Percentiles rank a stretch among this genome's conserved stretches.
These are phyloP conservation scores for Columba janthina DNA, from an alignment of 2,113 vertebrate species.

Conservation along the genomic window DNA sequence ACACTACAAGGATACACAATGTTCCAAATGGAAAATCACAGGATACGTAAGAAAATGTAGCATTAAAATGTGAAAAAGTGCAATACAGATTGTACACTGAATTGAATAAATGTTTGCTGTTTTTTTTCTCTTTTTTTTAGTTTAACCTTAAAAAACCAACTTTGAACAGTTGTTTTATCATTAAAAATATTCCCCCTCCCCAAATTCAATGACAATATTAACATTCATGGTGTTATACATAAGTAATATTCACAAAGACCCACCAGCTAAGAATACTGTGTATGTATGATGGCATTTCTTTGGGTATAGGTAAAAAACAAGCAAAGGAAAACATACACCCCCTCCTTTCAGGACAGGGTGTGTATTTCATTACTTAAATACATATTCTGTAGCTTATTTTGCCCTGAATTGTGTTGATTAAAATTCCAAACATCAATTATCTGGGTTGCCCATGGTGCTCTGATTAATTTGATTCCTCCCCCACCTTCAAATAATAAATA, in stretches of 20 bases:
- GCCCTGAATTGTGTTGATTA: conserved; percentile 59
- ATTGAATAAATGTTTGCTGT: conserved; percentile 76
- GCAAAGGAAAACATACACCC: conserved; percentile 65
- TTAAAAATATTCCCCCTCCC: conserved; percentile 79
- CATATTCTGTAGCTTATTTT: conserved; percentile 5
- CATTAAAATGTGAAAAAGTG: conserved; percentile 93
- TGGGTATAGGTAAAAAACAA: conserved; percentile 80
- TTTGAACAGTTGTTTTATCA: conserved; percentile 80
- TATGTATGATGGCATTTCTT: conserved; percentile 79
- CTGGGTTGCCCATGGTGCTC: not conserved
- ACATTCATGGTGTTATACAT: conserved; percentile 85
- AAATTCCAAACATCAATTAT: not conserved
- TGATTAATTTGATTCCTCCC: not conserved
- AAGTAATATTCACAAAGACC: conserved; percentile 82
- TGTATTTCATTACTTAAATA: not conserved
- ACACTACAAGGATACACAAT: conserved; percentile 88
- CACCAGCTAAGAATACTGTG: conserved; percentile 78
- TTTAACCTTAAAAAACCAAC: conserved; percentile 74
- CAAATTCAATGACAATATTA: conserved; percentile 82
- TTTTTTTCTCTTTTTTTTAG: conserved; percentile 64
- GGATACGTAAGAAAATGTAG: conserved; percentile 90
- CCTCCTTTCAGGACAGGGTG: conserved; percentile 24
- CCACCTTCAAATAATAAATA: conserved; percentile 5
- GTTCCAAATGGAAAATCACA: conserved; percentile 88
- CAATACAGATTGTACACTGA: conserved; percentile 91